These are phyloP conservation scores for Stictonetta naevosa DNA, from an alignment of 2,113 vertebrate genomes.

Conservation along the genomic window DNA sequence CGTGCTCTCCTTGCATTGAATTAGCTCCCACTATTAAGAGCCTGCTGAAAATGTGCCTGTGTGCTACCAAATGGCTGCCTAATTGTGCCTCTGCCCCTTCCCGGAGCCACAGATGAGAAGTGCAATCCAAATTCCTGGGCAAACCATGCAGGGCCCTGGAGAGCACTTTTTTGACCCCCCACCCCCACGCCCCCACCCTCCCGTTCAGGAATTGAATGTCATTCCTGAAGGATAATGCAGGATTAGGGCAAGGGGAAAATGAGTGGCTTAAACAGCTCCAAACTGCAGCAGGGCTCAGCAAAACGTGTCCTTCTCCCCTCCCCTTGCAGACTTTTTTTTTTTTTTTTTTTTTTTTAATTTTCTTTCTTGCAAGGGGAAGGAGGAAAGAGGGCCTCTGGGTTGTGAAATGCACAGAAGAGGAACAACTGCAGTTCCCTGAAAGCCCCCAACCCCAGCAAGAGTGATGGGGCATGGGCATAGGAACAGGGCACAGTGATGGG, in stretches of 20 bases:
- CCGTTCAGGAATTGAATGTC: constrained; percentile 42
- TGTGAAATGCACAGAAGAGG: constrained; percentile 4
- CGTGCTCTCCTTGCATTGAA: not conserved
- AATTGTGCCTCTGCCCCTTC: constrained; percentile 47
- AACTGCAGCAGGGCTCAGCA: not conserved
- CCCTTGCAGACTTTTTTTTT: not conserved
- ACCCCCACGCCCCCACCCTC: not conserved
- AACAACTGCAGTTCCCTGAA: not conserved
- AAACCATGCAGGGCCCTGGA: constrained; percentile 34
- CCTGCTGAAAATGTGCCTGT: not conserved
- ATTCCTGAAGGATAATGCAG: constrained; percentile 54
- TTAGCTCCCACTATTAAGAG: constrained; percentile 41
- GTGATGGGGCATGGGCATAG: not conserved
- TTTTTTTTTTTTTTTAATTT: not conserved
- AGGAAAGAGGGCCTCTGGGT: constrained; percentile 9
- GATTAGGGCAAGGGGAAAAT: constrained; percentile 62
- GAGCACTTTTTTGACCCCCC: not conserved
- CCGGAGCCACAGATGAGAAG: constrained; percentile 16
- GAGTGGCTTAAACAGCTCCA: constrained; percentile 42
- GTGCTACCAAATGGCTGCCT: constrained; percentile 15
- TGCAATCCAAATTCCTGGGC: constrained; percentile 51
- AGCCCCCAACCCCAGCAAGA: not conserved
- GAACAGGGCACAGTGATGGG: not conserved
- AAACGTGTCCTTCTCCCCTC: not conserved
- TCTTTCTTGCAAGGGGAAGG: not conserved